These are phyloP conservation scores for Montipora capitata DNA, from an alignment of 92 coral and sea anemone genomes.

Conservation along the genomic window DNA sequence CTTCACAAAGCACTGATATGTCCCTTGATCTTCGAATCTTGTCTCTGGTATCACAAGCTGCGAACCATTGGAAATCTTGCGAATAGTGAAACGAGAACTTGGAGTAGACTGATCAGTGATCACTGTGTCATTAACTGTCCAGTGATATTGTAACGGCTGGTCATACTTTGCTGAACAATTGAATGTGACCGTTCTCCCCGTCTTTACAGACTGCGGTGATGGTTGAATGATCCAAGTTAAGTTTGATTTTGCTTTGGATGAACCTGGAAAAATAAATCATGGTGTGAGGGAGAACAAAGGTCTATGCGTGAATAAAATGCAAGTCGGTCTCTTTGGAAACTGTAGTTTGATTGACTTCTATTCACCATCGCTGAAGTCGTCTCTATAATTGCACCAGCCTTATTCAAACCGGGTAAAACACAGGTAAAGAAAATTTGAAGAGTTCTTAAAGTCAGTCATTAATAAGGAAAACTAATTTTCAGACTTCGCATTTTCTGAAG, in stretches of 20 bases:
- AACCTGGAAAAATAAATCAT: neutral
- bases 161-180: neutral
- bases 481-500: too few species aligned
- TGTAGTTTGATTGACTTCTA: too few species aligned
- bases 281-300: neutral
- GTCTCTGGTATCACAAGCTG: neutral
- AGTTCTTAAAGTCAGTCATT: too few species aligned
- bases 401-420: too few species aligned
- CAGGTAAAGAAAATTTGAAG: too few species aligned
- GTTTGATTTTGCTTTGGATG: neutral
- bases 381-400: too few species aligned
- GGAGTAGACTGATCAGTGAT: neutral
- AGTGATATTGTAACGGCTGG: neutral
- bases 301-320: neutral
- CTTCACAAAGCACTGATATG: neutral
- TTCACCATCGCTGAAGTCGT: too few species aligned
- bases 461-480: too few species aligned
- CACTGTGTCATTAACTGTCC: neutral
- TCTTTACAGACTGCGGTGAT: neutral
- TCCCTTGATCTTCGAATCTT: neutral
- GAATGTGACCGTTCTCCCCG: neutral
- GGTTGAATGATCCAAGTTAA: neutral
- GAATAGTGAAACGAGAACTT: neutral
- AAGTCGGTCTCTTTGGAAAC: too few species aligned
- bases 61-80: neutral